Evolutionary conservation across 2,797 vertebrate genomes (phyloP).

Genomic region (Pantherophis alleghaniensis): DNA sequence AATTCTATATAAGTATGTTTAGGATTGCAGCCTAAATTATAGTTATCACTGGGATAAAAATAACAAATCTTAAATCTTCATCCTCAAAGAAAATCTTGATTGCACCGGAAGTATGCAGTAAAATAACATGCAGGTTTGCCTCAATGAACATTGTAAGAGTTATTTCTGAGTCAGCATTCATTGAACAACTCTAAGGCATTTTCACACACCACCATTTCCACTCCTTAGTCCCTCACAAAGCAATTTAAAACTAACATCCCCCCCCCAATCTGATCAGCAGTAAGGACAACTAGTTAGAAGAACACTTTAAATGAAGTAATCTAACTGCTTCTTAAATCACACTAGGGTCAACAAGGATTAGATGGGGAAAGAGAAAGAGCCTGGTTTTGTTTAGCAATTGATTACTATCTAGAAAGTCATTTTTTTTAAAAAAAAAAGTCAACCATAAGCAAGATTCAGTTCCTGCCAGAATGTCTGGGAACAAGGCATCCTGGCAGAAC

Average conservation of each 20-base stretch:
- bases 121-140: neutral
- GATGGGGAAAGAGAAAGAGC: neutral
- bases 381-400: conserved; percentile 2
- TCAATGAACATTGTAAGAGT: neutral
- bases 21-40: neutral
- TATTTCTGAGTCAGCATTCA: neutral
- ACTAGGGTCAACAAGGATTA: neutral
- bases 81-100: neutral
- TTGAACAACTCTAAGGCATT: neutral
- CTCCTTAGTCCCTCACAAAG: neutral
- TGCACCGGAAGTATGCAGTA: neutral
- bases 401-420: neutral
- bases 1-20: neutral
- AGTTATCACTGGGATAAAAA: neutral
- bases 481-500: neutral
- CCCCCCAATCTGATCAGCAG: neutral
- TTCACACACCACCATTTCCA: neutral
- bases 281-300: neutral
- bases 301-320: neutral
- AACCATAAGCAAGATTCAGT: neutral
- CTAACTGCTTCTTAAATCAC: neutral
- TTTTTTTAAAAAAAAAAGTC: neutral
- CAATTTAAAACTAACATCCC: neutral
- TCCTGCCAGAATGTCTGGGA: neutral
- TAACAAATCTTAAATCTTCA: neutral